phyloP scores from a whole-genome alignment of 2,113 vertebrate genomes.

The Paedocypris sp. region DNA sequence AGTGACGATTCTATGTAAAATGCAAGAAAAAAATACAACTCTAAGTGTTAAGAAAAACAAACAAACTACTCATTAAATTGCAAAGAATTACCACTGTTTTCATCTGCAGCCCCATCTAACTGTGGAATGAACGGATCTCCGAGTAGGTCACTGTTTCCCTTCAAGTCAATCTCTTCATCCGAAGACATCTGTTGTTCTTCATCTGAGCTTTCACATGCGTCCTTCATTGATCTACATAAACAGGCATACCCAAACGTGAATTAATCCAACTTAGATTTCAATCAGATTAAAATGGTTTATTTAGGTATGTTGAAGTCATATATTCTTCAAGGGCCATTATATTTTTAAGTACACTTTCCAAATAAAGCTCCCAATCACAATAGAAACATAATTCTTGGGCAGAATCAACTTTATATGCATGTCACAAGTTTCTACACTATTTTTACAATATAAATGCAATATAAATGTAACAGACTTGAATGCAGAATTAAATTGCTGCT shows the following conservation, averaged over 20 bases:
- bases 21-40: constrained; percentile 20
- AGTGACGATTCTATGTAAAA: constrained; percentile 77
- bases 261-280: too few species aligned
- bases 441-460: too few species aligned
- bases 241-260: background rate
- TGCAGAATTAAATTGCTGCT: background rate
- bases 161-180: constrained; percentile 94
- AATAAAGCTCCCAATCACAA: too few species aligned
- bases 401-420: too few species aligned
- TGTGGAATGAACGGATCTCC: constrained; percentile 87
- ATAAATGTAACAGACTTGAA: too few species aligned
- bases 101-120: constrained; percentile 92
- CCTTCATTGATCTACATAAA: constrained; percentile 61
- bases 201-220: constrained; percentile 64
- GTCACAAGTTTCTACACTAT: too few species aligned
- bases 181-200: constrained; percentile 79
- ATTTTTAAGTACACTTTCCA: too few species aligned
- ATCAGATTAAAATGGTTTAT: too few species aligned
- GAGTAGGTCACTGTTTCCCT: constrained; percentile 67
- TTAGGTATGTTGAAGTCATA: too few species aligned
- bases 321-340: too few species aligned
- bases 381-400: too few species aligned
- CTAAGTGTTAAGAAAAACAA: background rate
- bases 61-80: too few species aligned
- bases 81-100: constrained; percentile 78